phyloP scores from a whole-genome alignment of 2,797 vertebrate species.

The Micrastur ruficollis region DNA sequence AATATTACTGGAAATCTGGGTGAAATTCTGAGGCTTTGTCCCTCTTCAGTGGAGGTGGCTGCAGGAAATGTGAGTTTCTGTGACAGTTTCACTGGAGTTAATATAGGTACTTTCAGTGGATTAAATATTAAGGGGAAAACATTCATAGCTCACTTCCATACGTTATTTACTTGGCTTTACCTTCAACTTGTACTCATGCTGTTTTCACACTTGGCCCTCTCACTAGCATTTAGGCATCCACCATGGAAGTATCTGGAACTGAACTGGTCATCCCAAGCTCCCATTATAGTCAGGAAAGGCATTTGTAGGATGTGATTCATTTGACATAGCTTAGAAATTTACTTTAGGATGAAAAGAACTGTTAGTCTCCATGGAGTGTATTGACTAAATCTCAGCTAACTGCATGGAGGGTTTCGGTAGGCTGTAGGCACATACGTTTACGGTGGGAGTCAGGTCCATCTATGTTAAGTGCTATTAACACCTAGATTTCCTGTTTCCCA shows the following conservation, averaged over 20 bases:
- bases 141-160: not conserved
- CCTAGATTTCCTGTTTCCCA: not conserved
- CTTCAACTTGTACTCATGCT: not conserved
- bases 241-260: not conserved
- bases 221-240: not conserved
- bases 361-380: not conserved
- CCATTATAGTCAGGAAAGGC: not conserved
- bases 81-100: not conserved
- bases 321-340: not conserved
- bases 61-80: not conserved
- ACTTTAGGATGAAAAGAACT: not conserved
- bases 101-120: not conserved
- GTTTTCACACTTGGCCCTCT: not conserved
- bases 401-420: not conserved
- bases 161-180: not conserved
- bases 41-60: not conserved
- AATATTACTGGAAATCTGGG: not conserved
- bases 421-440: not conserved
- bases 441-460: not conserved
- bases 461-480: not conserved
- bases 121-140: not conserved
- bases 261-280: not conserved
- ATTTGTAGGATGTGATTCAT: not conserved
- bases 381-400: not conserved
- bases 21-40: not conserved